Conservation (phyloP, 2,888 invertebrate species). For the Limnephilus auricula region DNA sequence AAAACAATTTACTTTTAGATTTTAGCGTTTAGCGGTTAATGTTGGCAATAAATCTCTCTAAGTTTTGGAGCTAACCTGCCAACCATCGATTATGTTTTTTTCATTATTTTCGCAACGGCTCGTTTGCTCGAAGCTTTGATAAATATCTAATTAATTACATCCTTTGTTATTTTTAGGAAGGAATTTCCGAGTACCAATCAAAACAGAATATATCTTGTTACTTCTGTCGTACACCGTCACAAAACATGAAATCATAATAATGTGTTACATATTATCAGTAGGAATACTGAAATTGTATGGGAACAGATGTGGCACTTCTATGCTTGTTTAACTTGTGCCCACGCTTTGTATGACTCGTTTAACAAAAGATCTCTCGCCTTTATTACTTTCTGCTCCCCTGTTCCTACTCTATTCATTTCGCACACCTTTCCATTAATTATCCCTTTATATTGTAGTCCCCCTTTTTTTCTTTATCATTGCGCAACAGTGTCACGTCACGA, state of each 20-base stretch:
- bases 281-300: not conserved
- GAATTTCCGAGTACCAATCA: not conserved
- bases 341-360: not conserved
- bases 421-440: constrained; percentile 25
- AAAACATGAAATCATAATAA: not conserved
- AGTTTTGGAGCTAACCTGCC: not conserved
- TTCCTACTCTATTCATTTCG: not conserved
- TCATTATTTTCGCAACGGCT: not conserved
- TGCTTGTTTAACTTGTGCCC: not conserved
- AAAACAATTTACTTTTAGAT: no score
- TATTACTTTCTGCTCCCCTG: constrained; percentile 1
- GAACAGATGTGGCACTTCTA: not conserved
- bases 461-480: constrained; percentile 42
- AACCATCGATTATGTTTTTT: not conserved
- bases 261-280: not conserved
- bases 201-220: not conserved
- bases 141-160: not conserved
- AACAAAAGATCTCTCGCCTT: not conserved
- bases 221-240: not conserved
- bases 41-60: no score
- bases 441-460: constrained; percentile 16
- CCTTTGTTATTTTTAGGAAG: not conserved
- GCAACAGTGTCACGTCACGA: constrained; percentile 36
- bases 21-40: no score
- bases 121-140: not conserved